A percentile compares a stretch with the other conserved stretches of the same genome.
Conservation (phyloP, 2,888 invertebrate species). For the Campopleginae sp. region DNA sequence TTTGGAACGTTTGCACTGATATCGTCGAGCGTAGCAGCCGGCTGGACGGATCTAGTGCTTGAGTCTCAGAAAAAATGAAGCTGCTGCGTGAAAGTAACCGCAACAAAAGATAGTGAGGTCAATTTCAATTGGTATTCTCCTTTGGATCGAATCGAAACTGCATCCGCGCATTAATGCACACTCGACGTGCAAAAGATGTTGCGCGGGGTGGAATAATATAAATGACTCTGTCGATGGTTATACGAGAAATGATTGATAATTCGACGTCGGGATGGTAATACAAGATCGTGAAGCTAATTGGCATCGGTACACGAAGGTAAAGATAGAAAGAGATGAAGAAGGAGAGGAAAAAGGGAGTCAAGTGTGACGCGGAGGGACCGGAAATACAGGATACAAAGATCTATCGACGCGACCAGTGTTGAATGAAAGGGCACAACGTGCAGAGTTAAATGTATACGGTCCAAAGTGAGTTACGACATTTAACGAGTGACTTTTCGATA, state of each 20-base stretch:
- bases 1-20: not conserved
- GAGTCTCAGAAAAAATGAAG: no score
- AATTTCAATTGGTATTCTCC: slow-evolving; percentile 5
- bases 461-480: not conserved
- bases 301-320: slow-evolving; percentile 31
- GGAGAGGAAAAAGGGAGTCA: slow-evolving; percentile 27
- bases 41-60: no score
- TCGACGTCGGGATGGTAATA: slow-evolving; percentile 40
- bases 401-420: not conserved
- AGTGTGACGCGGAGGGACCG: slow-evolving; percentile 37
- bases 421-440: slow-evolving; percentile 16
- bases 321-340: not conserved
- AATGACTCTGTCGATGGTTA: slow-evolving; percentile 56
- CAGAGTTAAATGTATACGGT: not conserved
- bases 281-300: slow-evolving; percentile 62
- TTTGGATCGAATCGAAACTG: slow-evolving; percentile 55
- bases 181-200: slow-evolving; percentile 4
- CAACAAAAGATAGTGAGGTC: slow-evolving; percentile 35
- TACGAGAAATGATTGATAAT: slow-evolving; percentile 64
- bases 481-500: not conserved
- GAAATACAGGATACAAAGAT: slow-evolving; percentile 21
- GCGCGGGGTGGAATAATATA: slow-evolving; percentile 42
- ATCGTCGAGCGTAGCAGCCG: not conserved
- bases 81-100: slow-evolving; percentile 23
- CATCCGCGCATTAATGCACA: slow-evolving; percentile 51